Evolutionary conservation across 2,113 vertebrate genomes (phyloP).

Genomic region (Tachysurus vachellii): DNA sequence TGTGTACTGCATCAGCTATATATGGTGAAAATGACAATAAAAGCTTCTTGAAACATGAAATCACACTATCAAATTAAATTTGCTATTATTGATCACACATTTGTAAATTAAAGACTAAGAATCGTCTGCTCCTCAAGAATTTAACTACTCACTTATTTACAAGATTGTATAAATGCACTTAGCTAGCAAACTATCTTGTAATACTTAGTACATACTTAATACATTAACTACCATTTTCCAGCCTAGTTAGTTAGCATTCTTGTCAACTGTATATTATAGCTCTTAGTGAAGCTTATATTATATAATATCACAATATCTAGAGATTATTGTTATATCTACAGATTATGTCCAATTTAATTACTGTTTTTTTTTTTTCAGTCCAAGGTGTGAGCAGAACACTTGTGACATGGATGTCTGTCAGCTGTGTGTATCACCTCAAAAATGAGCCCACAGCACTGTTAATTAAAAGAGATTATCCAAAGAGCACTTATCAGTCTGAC

Average conservation of each 20-base stretch:
- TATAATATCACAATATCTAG: background rate
- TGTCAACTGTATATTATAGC: background rate
- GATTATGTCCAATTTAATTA: background rate
- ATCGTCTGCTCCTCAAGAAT: background rate
- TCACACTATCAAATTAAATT: no score
- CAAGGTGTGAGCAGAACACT: slow-evolving; percentile 4
- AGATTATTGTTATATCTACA: background rate
- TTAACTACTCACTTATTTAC: background rate
- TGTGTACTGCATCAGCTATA: no score
- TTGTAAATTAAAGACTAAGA: background rate
- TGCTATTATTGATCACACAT: no score
- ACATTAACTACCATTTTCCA: background rate
- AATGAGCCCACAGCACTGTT: slow-evolving; percentile 35
- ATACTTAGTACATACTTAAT: no score
- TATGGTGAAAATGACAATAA: no score
- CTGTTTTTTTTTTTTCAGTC: slow-evolving; percentile 6
- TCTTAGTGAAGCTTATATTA: background rate
- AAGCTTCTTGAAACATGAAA: no score
- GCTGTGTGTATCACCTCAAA: slow-evolving; percentile 52
- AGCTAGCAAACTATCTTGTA: background rate
- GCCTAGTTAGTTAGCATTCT: background rate
- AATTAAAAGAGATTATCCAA: slow-evolving; percentile 55
- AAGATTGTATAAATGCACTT: background rate
- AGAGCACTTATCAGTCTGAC: slow-evolving; percentile 62
- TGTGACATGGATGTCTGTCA: slow-evolving; percentile 41